These are phyloP conservation scores for Eilema griseolum DNA, from an alignment of 2,888 invertebrate species.

Conservation along the genomic window DNA sequence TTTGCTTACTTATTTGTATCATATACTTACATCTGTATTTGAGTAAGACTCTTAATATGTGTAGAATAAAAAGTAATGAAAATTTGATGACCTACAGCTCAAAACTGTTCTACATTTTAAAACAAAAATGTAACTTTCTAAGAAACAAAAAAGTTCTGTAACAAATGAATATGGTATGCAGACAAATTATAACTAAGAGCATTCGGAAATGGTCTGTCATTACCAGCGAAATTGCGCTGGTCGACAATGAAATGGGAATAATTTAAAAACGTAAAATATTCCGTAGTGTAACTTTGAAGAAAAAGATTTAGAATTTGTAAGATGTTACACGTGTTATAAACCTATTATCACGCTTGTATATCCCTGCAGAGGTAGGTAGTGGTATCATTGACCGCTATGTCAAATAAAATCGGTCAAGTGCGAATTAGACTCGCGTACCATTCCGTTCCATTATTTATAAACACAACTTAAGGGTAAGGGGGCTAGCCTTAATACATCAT, in stretches of 20 bases:
- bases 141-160: neutral
- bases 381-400: no score
- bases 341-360: neutral
- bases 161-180: neutral
- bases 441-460: no score
- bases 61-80: conserved; percentile 10
- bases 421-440: no score
- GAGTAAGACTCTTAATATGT: neutral
- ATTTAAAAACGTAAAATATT: neutral
- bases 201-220: conserved; percentile 5
- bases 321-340: neutral
- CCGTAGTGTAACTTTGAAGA: neutral
- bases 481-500: no score
- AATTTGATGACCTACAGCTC: conserved; percentile 10
- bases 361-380: no score
- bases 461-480: no score
- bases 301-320: neutral
- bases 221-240: neutral
- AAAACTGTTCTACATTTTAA: neutral
- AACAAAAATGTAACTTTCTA: conserved; percentile 2
- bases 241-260: neutral
- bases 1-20: no score
- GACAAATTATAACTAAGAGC: conserved; percentile 8
- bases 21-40: neutral
- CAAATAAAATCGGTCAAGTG: no score